Percentiles rank a stretch among this genome's conserved stretches.
These are phyloP conservation scores for Timema cristinae DNA, from an alignment of 2,888 invertebrate species.

Conservation along the genomic window DNA sequence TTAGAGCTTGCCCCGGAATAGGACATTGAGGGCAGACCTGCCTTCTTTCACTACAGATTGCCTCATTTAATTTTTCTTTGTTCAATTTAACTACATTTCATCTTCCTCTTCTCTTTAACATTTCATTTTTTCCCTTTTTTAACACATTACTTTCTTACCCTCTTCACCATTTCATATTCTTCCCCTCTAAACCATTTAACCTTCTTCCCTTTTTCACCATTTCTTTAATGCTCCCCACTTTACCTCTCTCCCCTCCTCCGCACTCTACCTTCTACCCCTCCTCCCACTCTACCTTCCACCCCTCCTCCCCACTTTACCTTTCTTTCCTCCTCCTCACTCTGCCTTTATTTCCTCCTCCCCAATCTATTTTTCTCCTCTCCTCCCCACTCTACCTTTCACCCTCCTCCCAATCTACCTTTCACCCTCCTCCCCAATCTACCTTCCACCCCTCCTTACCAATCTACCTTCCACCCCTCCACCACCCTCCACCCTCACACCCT, in stretches of 20 bases:
- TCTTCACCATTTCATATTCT: too few species aligned
- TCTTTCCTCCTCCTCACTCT: neutral
- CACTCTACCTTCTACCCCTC: neutral
- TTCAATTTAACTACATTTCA: too few species aligned
- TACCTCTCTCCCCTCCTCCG: neutral
- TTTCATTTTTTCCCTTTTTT: too few species aligned
- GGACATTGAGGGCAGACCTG: too few species aligned
- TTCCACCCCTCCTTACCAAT: neutral
- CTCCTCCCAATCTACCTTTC: neutral
- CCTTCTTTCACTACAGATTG: too few species aligned
- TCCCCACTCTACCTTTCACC: neutral
- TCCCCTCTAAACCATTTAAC: too few species aligned
- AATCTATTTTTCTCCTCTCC: neutral
- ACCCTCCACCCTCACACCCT: neutral
- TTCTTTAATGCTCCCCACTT: too few species aligned
- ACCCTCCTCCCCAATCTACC: neutral
- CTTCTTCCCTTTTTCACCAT: too few species aligned
- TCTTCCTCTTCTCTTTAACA: too few species aligned
- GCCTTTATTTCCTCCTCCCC: neutral
- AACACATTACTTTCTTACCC: too few species aligned
- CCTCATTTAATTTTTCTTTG: too few species aligned
- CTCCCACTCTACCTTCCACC: neutral
- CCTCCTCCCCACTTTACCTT: neutral
- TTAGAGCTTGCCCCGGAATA: too few species aligned
- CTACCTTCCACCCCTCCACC: neutral